phyloP scores from a whole-genome alignment of 2,113 vertebrate genomes.

The Thryonomys swinderianus region DNA sequence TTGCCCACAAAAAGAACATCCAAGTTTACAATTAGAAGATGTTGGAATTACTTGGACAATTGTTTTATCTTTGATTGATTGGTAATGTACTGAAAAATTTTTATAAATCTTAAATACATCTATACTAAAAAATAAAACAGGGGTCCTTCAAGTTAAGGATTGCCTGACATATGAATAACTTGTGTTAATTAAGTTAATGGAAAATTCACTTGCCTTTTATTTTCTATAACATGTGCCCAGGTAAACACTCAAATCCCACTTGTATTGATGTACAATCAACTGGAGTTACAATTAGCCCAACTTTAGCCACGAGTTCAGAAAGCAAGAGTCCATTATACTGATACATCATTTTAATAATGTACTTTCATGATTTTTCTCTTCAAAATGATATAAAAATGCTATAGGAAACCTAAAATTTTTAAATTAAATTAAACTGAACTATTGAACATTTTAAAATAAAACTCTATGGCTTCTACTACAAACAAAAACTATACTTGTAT shows the following conservation, averaged over 20 bases:
- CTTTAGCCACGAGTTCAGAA: too few species aligned
- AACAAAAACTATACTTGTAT: neutral
- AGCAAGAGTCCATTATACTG: too few species aligned
- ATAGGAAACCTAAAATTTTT: neutral
- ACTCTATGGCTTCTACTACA: neutral
- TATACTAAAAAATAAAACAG: neutral
- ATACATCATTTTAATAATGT: neutral
- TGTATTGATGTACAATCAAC: too few species aligned
- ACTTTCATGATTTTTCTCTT: neutral
- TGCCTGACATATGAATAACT: too few species aligned
- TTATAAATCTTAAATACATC: neutral
- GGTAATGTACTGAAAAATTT: neutral
- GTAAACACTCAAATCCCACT: too few species aligned
- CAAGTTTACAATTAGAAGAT: neutral
- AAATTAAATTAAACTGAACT: neutral
- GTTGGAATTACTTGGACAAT: neutral
- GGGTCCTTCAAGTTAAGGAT: too few species aligned
- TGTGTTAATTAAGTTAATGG: too few species aligned
- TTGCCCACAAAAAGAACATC: neutral
- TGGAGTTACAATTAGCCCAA: too few species aligned
- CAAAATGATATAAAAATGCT: neutral
- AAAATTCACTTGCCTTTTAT: too few species aligned
- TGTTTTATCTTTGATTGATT: neutral
- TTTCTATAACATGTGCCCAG: too few species aligned
- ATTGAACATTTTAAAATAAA: neutral